A percentile compares a stretch with the other conserved stretches of the same genome.
These are phyloP conservation scores for Antheraea yamamai DNA, from an alignment of 2,888 invertebrate species.

Conservation along the genomic window DNA sequence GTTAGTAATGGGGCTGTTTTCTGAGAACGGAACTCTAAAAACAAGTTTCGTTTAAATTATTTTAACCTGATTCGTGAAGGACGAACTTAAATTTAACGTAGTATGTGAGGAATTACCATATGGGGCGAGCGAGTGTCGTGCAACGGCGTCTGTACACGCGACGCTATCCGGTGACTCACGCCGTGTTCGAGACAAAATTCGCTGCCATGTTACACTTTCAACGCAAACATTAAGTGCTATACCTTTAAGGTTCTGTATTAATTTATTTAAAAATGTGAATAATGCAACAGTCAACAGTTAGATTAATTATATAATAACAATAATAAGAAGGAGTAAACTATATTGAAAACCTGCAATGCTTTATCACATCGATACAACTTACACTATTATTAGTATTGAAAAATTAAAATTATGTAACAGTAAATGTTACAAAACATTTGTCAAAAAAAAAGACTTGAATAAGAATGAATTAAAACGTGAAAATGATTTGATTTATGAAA, in stretches of 20 bases:
- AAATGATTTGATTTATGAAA: no score
- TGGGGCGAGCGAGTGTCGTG: constrained; percentile 38
- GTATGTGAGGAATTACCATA: constrained; percentile 33
- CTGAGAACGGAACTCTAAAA: background rate
- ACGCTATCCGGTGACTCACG: constrained; percentile 47
- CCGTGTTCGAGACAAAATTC: background rate
- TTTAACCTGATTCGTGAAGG: constrained; percentile 8
- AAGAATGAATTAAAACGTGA: no score
- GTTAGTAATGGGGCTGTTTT: background rate
- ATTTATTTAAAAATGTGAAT: no score
- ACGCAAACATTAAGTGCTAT: background rate
- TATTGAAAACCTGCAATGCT: no score
- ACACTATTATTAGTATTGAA: no score
- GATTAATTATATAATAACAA: no score
- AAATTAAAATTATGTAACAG: no score
- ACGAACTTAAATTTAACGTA: constrained; percentile 1
- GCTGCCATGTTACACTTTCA: background rate
- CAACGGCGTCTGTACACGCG: constrained; percentile 31
- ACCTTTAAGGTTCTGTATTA: background rate
- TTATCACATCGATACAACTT: no score
- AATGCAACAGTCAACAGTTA: no score
- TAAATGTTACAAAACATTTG: no score
- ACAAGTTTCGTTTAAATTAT: background rate
- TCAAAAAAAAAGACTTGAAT: no score
- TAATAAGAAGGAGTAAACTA: no score